phyloP scores from a whole-genome alignment of 2,113 vertebrate species.

The Lamprologus lemairii region DNA sequence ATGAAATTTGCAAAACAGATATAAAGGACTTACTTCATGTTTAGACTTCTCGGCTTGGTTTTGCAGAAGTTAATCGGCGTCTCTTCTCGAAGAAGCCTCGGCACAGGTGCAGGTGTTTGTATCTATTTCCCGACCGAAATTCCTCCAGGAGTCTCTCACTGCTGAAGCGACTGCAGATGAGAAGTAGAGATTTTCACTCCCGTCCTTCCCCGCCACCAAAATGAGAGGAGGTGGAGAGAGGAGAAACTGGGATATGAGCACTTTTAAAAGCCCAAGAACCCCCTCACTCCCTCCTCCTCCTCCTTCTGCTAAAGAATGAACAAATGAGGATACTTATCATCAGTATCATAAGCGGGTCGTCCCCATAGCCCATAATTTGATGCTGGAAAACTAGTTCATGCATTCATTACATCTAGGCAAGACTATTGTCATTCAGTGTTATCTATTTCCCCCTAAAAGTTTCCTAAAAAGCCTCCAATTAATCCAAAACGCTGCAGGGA shows the following conservation, averaged over 20 bases:
- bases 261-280: not conserved
- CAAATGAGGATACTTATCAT: not conserved
- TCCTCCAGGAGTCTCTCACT: not conserved
- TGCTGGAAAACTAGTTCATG: not conserved
- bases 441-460: rapidly evolving
- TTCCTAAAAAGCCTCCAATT: not conserved
- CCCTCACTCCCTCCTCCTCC: not conserved
- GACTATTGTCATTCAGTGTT: not conserved
- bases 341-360: not conserved
- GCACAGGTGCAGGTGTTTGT: not conserved
- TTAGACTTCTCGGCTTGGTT: not conserved
- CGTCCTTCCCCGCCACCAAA: not conserved
- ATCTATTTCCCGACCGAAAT: not conserved
- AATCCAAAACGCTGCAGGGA: not conserved
- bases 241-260: not conserved
- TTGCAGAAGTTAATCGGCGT: not conserved
- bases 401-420: not conserved
- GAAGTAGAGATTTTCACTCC: not conserved
- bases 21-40: conserved; percentile 31
- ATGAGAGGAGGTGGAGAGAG: conserved; percentile 11
- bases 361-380: not conserved
- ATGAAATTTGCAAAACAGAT: not conserved
- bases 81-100: not conserved
- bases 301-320: not conserved
- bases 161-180: not conserved